These are phyloP conservation scores for Troides aeacus DNA, from an alignment of 2,888 invertebrate species.

Conservation along the genomic window DNA sequence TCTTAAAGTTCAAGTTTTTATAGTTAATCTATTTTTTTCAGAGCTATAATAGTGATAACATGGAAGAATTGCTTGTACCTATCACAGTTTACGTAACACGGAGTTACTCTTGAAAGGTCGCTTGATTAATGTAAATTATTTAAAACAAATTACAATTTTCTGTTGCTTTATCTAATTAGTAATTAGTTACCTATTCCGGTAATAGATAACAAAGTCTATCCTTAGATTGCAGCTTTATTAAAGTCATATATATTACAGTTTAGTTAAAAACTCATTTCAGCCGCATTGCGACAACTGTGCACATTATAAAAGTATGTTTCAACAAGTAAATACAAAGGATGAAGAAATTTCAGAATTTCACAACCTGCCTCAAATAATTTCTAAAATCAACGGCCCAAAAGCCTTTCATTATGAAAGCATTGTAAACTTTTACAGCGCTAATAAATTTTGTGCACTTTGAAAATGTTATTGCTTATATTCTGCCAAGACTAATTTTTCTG, in stretches of 20 bases:
- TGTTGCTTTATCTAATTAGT: too few relatives aligned
- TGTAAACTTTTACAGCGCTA: slow-evolving; percentile 21
- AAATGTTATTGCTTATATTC: not conserved
- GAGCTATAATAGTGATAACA: too few relatives aligned
- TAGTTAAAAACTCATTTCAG: not conserved
- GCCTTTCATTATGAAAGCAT: slow-evolving; percentile 20
- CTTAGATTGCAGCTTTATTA: not conserved
- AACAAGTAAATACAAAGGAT: not conserved
- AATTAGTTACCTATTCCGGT: too few relatives aligned
- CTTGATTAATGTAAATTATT: too few relatives aligned
- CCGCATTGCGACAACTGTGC: slow-evolving; percentile 1
- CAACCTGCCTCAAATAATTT: slow-evolving; percentile 12
- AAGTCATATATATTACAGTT: not conserved
- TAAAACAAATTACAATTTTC: too few relatives aligned
- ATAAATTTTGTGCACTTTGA: slow-evolving; percentile 18
- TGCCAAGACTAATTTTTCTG: too few relatives aligned
- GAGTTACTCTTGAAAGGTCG: too few relatives aligned
- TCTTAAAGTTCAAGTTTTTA: too few relatives aligned
- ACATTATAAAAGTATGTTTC: not conserved
- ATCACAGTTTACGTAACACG: too few relatives aligned
- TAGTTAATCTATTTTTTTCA: too few relatives aligned
- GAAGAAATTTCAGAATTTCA: slow-evolving; percentile 2
- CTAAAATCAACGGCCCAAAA: slow-evolving; percentile 5
- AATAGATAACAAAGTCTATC: too few relatives aligned
- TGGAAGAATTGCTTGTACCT: too few relatives aligned